phyloP scores from a whole-genome alignment of 1,140 invertebrate genomes.

The Agrypnia vestita region DNA sequence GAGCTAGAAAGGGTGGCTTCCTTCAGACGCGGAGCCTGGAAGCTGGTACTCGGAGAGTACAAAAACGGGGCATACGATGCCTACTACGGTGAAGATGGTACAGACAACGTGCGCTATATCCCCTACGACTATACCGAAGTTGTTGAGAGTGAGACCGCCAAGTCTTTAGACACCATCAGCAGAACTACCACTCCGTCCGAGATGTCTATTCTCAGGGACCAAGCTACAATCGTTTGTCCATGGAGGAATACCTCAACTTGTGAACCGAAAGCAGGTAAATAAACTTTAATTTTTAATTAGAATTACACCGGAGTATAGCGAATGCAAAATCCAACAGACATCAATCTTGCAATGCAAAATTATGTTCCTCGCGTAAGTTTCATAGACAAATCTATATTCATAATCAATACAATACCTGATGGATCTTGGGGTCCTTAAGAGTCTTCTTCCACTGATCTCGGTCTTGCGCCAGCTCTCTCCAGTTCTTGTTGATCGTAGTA shows the following conservation, averaged over 20 bases:
- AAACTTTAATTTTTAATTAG: background rate
- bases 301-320: too few relatives aligned
- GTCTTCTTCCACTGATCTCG: too few relatives aligned
- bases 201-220: constrained; percentile 52
- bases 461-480: too few relatives aligned
- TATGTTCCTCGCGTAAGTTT: background rate
- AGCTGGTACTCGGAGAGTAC: constrained; percentile 71
- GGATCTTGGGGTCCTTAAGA: too few relatives aligned
- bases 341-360: background rate
- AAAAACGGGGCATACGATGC: constrained; percentile 30
- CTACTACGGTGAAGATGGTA: constrained; percentile 55
- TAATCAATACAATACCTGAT: too few relatives aligned
- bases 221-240: constrained; percentile 49
- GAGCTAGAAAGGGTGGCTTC: constrained; percentile 81
- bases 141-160: constrained; percentile 42
- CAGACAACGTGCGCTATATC: constrained; percentile 34
- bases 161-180: constrained; percentile 44
- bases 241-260: constrained; percentile 55
- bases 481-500: too few relatives aligned
- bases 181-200: constrained; percentile 33
- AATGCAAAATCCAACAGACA: background rate
- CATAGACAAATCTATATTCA: background rate
- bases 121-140: constrained; percentile 50
- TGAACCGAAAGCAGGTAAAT: constrained; percentile 44
- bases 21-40: constrained; percentile 85